Evolutionary conservation across 2,797 vertebrate genomes (phyloP).

Genomic region (Mycteria americana): DNA sequence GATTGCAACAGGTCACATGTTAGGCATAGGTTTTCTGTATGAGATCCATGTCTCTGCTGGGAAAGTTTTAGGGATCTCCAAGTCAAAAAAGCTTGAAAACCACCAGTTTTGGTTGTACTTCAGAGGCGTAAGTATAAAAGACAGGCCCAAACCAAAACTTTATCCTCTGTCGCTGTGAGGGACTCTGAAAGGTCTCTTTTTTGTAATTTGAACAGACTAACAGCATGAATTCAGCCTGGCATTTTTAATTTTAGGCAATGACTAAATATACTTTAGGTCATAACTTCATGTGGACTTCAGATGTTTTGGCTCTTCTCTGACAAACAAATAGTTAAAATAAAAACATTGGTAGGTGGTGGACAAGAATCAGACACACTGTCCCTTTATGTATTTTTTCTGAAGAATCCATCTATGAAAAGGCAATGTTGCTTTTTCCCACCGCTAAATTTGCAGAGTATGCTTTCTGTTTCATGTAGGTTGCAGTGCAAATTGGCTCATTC

Average conservation of each 20-base stretch:
- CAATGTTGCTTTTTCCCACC: neutral
- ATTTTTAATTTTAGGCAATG: neutral
- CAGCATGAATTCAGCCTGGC: neutral
- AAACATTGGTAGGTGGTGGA: neutral
- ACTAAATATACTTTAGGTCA: neutral
- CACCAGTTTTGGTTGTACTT: neutral
- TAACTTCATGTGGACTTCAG: neutral
- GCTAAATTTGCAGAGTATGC: neutral
- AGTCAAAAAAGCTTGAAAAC: neutral
- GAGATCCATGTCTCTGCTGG: neutral
- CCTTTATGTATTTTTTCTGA: neutral
- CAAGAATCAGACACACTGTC: neutral
- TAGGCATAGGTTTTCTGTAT: neutral
- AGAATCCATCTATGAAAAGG: neutral
- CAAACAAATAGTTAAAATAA: neutral
- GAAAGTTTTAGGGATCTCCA: neutral
- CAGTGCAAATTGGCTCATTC: neutral
- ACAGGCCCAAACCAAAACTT: neutral
- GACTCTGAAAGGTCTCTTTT: neutral
- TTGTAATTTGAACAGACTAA: neutral
- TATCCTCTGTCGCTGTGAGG: neutral
- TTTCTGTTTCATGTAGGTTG: slow-evolving; percentile 9
- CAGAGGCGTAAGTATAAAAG: neutral
- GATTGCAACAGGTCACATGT: neutral
- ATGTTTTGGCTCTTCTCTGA: neutral